Base-by-base conservation (phyloP, 1,140 invertebrate genomes). In the Procambarus virginalis region DNA sequence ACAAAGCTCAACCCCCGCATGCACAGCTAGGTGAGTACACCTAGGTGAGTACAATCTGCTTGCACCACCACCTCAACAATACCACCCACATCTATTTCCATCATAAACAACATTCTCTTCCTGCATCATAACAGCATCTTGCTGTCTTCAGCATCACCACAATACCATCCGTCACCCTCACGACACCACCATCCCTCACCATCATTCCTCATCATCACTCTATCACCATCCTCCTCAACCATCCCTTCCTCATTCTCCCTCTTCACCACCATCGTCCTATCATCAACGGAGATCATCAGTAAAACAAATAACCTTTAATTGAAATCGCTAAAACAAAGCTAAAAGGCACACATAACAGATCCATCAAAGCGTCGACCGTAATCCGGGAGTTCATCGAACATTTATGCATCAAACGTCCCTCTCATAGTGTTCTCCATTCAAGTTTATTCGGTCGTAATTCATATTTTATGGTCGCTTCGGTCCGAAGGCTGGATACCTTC, bases 381-480 rank as follows among this genome's bases (percentile, higher is more conserved):
- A 85, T 85, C 84, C 84, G 45, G 84, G 64, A 85, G 84, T 85
- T 77, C 10, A 85, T 85, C 84, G 75, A 85, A 77, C 84, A 60
- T 49, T 85, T 58, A 85, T 46, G 70, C 51, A 85, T 22, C 49
- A 77, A 85, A 77, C 46, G 48, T 85, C 55, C 73, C 84, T 55
- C 51, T 51, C 84, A 85, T 76, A 85, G 84, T 77, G 84, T 85
- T 77, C 84, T 51, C 73, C 51, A 77, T 85, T 85, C 84, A 85
- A 85, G 70, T 85, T 85, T 85, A 85, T 85, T 85, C 84, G 73
- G 45, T 85, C 84, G 84, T 85, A 85, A 77, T 58, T 85, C 84
- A 77, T 77, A 75, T 85, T 85, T 85, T 85, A 85, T 60, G 84
- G 84, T 58, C 51, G 70, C n/a, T 51, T 85, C 70, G 48, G 60